A percentile compares a stretch with the other conserved stretches of the same genome.
phyloP scores from a whole-genome alignment of 2,888 invertebrate species.

The Drosophila neotestacea region DNA sequence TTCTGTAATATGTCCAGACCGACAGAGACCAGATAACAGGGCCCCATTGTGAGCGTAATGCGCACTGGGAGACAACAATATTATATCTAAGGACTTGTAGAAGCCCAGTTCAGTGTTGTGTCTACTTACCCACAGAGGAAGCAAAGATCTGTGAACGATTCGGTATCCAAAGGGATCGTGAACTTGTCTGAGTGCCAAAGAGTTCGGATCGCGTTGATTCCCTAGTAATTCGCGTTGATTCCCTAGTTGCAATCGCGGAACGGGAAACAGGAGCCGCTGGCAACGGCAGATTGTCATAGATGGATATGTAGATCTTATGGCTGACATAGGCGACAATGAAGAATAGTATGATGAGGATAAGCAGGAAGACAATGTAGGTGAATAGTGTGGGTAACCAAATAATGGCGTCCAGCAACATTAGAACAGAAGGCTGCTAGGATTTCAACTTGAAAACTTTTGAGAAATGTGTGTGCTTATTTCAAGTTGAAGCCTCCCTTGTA shows the following conservation, averaged over 20 bases:
- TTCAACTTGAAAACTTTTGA: not conserved
- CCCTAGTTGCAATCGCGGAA: constrained; percentile 8
- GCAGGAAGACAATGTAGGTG: constrained; percentile 82
- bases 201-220: constrained; percentile 16
- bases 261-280: constrained; percentile 44
- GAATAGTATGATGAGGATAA: constrained; percentile 82
- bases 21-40: constrained; percentile 75
- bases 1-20: constrained; percentile 50
- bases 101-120: not conserved
- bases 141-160: constrained; percentile 58
- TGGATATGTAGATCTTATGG: constrained; percentile 82
- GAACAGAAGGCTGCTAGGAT: constrained; percentile 38
- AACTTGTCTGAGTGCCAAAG: constrained; percentile 28
- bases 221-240: not conserved
- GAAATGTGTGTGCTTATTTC: too few relatives aligned
- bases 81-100: too few relatives aligned
- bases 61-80: constrained; percentile 39
- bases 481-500: too few relatives aligned
- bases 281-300: constrained; percentile 82
- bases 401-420: constrained; percentile 82
- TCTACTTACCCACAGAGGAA: constrained; percentile 57
- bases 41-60: constrained; percentile 69
- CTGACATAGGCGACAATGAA: constrained; percentile 83
- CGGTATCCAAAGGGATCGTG: constrained; percentile 64
- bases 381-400: constrained; percentile 83